These are phyloP conservation scores for Geotrupes spiniger DNA, from an alignment of 2,888 invertebrate genomes.

Conservation along the genomic window DNA sequence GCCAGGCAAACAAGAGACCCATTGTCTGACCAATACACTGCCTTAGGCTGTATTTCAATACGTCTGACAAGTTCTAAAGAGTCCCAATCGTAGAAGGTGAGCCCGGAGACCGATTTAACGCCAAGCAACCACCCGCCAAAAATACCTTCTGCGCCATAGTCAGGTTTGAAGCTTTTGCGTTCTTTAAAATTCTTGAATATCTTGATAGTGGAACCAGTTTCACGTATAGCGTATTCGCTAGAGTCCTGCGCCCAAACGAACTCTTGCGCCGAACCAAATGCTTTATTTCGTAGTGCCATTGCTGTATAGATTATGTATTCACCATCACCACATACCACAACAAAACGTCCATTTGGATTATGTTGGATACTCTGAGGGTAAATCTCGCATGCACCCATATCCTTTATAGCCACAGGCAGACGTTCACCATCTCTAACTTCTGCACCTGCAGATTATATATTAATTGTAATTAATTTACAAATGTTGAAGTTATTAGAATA, in stretches of 20 bases:
- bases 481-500: too few species aligned
- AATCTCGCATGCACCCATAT: constrained; percentile 99
- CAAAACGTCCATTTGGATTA: constrained; percentile 93
- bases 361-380: constrained; percentile 98
- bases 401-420: constrained; percentile 91
- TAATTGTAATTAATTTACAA: too few species aligned
- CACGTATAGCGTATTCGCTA: constrained; percentile 45
- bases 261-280: constrained; percentile 96
- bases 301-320: constrained; percentile 99
- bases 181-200: constrained; percentile 99
- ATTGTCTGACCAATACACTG: constrained; percentile 96
- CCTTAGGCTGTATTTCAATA: constrained; percentile 93
- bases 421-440: constrained; percentile 89
- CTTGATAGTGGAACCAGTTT: constrained; percentile 85
- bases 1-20: constrained; percentile 92
- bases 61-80: constrained; percentile 85
- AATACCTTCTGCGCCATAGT: constrained; percentile 90
- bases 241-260: constrained; percentile 87
- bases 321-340: constrained; percentile 98
- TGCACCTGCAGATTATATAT: constrained; percentile 32
- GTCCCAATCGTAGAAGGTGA: constrained; percentile 98
- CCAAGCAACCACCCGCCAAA: constrained; percentile 53
- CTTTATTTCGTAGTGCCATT: constrained; percentile 98
- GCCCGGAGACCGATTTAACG: constrained; percentile 86
- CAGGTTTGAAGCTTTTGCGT: constrained; percentile 91